Evolutionary conservation across 2,797 vertebrate genomes (phyloP).

Genomic region (Uromys caudimaculatus): DNA sequence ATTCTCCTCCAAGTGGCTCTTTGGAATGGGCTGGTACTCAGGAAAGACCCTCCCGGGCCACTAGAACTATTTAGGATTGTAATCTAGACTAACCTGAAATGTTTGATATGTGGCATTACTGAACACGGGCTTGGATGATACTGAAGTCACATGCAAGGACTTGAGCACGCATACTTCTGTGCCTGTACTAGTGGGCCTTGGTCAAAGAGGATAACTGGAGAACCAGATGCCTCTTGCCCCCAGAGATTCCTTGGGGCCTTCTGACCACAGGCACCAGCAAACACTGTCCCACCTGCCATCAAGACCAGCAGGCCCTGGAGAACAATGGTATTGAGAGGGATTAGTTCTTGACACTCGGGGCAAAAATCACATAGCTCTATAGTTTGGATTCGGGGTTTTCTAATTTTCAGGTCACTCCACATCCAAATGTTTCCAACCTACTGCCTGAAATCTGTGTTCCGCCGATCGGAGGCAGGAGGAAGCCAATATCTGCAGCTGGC

Average conservation of each 20-base stretch:
- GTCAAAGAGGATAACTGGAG: neutral
- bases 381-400: neutral
- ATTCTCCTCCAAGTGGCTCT: neutral
- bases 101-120: neutral
- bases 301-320: neutral
- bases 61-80: neutral
- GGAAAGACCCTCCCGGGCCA: neutral
- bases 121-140: neutral
- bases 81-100: neutral
- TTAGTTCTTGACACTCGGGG: neutral
- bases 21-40: neutral
- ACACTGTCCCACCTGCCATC: neutral
- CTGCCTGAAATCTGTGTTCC: neutral
- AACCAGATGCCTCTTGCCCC: neutral
- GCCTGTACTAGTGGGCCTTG: no score
- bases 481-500: neutral
- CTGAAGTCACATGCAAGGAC: neutral
- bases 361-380: neutral
- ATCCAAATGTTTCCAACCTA: neutral
- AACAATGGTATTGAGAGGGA: fast-evolving
- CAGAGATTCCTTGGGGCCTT: neutral
- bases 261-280: neutral
- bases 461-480: neutral
- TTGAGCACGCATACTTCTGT: fast-evolving
- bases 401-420: neutral